phyloP scores from a whole-genome alignment of 2,797 vertebrate species.

The Philypnodon macrostomus region DNA sequence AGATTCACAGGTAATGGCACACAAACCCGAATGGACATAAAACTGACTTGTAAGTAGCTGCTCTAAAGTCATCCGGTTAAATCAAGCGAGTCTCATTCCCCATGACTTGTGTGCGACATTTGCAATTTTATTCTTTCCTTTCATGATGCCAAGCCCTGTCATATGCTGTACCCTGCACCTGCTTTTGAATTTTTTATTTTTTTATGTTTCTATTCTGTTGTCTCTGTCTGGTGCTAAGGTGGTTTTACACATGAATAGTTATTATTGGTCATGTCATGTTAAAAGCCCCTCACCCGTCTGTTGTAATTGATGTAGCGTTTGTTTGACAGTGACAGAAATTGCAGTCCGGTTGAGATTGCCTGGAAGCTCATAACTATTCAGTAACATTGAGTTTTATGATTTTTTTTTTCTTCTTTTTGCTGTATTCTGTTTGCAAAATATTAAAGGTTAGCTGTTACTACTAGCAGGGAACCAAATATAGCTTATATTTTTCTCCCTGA shows the following conservation, averaged over 20 bases:
- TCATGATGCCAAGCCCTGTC: constrained; percentile 34
- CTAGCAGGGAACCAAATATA: too few relatives aligned
- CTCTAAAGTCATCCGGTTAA: constrained; percentile 1
- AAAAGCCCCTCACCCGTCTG: too few relatives aligned
- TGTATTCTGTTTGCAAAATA: too few relatives aligned
- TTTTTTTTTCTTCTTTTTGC: too few relatives aligned
- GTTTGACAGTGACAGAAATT: too few relatives aligned
- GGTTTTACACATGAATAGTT: too few relatives aligned
- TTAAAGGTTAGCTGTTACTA: too few relatives aligned
- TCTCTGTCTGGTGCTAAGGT: constrained; percentile 44
- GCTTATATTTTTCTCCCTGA: neutral
- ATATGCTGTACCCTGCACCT: constrained; percentile 22
- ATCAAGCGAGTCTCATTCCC: neutral
- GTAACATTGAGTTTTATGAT: too few relatives aligned
- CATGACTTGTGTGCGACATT: constrained; percentile 11
- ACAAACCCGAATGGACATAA: constrained; percentile 11
- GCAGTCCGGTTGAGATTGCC: too few relatives aligned
- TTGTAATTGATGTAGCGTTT: too few relatives aligned
- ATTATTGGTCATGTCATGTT: too few relatives aligned
- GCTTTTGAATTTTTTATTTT: constrained; percentile 30
- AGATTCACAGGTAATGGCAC: constrained; percentile 83
- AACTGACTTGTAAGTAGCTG: constrained; percentile 21
- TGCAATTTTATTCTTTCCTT: constrained; percentile 6
- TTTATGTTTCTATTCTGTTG: constrained; percentile 34
- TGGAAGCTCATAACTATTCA: too few relatives aligned